These are phyloP conservation scores for Corythoichthys intestinalis DNA, from an alignment of 2,113 vertebrate species.

Conservation along the genomic window DNA sequence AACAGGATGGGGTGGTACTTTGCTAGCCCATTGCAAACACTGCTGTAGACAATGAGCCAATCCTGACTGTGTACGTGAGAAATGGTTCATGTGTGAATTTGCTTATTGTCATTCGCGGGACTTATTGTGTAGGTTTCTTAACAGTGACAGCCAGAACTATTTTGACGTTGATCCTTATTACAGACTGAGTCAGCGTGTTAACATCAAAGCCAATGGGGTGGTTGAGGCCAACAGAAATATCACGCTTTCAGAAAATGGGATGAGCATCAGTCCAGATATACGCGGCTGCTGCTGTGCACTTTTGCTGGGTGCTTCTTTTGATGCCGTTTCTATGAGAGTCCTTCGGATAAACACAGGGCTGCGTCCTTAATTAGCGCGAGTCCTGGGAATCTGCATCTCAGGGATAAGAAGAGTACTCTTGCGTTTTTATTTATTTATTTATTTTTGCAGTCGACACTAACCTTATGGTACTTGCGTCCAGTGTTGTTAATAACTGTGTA, in stretches of 20 bases:
- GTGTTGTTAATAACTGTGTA: no score
- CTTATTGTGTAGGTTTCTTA: constrained; percentile 35
- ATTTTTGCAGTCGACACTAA: not conserved
- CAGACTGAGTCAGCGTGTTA: not conserved
- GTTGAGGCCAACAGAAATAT: constrained; percentile 4
- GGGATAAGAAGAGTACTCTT: constrained; percentile 2
- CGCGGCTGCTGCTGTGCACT: constrained; percentile 11
- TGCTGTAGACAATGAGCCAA: constrained; percentile 47
- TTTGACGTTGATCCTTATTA: not conserved
- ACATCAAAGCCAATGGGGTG: not conserved
- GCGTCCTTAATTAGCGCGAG: constrained; percentile 16
- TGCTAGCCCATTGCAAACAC: constrained; percentile 35
- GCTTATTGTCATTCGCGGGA: constrained; percentile 41
- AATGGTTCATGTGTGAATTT: constrained; percentile 29
- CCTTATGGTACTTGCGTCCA: not conserved
- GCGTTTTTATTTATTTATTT: not conserved
- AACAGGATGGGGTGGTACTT: constrained; percentile 66
- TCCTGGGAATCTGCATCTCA: constrained; percentile 9
- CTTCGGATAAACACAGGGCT: constrained; percentile 38
- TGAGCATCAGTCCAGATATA: constrained; percentile 15
- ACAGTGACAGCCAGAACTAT: constrained; percentile 24
- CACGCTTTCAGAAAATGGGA: constrained; percentile 14
- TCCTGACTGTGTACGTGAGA: constrained; percentile 32
- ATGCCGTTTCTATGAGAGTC: constrained; percentile 27
- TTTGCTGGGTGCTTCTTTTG: constrained; percentile 14